Base-by-base conservation (phyloP, 1,140 invertebrate species). In the Nymphalis io region DNA sequence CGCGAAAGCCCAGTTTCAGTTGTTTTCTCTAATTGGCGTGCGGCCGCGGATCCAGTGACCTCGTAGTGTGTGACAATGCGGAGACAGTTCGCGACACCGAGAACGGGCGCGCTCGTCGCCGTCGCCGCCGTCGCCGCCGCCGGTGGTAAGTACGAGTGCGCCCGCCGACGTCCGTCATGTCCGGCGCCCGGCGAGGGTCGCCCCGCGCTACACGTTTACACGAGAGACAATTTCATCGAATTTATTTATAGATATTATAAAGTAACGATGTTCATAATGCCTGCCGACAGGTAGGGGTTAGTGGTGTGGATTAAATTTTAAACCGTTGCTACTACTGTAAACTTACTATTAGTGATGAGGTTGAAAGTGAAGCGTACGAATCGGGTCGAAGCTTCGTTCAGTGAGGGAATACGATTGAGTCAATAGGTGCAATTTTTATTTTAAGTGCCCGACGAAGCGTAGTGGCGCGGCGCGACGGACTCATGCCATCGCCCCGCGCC, bases 191-290 rank as follows among this genome's bases (percentile, higher is more conserved):
- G 74, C 76, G 78, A 27, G 23, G 23, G 23, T 1, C 23, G 27
- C 27, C 64, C 60, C 42, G 27, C 57, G 48, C 57, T 38, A 74
- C 76, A 70, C 84, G 78, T 53, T 79, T 81, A 21, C 79, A 80
- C 81, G 81, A 88, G 76, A 86, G 89, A 91, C 88, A 80, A 88
- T 89, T 87, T 84, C 89, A 88, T 89, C 89, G 89, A 91, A 91
- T 91, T 91, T 91, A 91, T 89, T 89, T 88, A 84, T 89, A 89
- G 87, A 84, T 87, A 86, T 88, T 88, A 81, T 84, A 83, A 87
- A 90, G 78, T 84, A 82, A 88, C 79, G 81, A 88, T 81, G 82
- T 84, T 82, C 82, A 82, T 81, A 75, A 74, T 75, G 76, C 83
- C 86, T 82, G 79, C 82, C 79, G 72, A 78, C 74, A 76, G 71